Evolutionary conservation across 2,888 invertebrate genomes (phyloP).

Genomic region (Agonopterix heracliana): DNA sequence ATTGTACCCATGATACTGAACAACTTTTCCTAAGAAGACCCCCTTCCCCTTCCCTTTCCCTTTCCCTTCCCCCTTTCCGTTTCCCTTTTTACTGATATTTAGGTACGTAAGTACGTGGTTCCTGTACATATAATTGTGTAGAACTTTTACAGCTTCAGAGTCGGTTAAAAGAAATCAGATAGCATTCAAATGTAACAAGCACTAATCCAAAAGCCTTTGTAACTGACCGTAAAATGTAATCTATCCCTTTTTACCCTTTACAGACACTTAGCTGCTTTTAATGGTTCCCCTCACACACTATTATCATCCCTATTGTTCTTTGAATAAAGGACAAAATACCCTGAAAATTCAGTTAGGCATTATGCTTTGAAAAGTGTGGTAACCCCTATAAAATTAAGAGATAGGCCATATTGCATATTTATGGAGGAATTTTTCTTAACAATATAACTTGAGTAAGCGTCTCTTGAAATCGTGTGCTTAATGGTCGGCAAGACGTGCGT

Average conservation of each 20-base stretch:
- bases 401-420: slow-evolving; percentile 3
- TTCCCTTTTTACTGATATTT: too few relatives aligned
- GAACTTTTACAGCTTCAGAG: too few relatives aligned
- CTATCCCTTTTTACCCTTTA: background rate
- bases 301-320: background rate
- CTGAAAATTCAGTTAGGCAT: background rate
- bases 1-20: too few relatives aligned
- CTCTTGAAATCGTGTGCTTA: too few relatives aligned
- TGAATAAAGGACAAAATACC: background rate
- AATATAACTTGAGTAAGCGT: background rate
- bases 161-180: background rate
- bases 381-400: slow-evolving; percentile 1
- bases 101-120: too few relatives aligned
- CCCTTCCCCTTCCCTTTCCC: too few relatives aligned
- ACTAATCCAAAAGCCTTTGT: background rate
- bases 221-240: slow-evolving; percentile 4
- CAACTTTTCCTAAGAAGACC: too few relatives aligned
- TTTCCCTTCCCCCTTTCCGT: too few relatives aligned
- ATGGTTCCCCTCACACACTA: background rate
- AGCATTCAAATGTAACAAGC: background rate
- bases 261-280: background rate
- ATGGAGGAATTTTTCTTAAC: slow-evolving; percentile 2
- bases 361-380: background rate
- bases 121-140: too few relatives aligned
- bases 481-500: too few relatives aligned